Evolutionary conservation across 2,888 invertebrate genomes (phyloP), one percentile per base, ranked within the genome.

Genomic region (Andrena bicolor): DNA sequence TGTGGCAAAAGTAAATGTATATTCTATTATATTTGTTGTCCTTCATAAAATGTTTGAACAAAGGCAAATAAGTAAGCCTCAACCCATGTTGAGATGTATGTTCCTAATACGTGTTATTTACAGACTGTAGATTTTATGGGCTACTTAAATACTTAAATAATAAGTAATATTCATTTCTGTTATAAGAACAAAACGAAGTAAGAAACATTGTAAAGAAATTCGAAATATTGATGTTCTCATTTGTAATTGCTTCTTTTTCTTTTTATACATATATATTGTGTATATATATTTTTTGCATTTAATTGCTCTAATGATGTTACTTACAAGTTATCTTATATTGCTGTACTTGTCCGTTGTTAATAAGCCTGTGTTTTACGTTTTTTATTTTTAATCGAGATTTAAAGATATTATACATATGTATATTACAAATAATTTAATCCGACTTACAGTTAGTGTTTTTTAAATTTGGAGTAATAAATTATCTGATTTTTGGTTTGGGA

Each of bases 301-400:
- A 23, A 23, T 56, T 23, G 20, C 26, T 23, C 10, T 23, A 23
- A 20, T 20, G 8, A 20, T 65, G 4, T 61, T 74, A 41, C 8
- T 20, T 80, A 51, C 63, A 30, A 64, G 70, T 60, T 63, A 60
- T 48, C 20, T 56, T 56, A 56, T 26, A 56, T 56, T 56, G 56
- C 56, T 23, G 4, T 56, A 56, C 56, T 26, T 56, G 23, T 56
- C 23, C 23, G 20, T 26, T 26, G 23, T 56, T 56, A 20, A 56
- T 8, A 20, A 20, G 20, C 53, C 20, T 56, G 20, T 56, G 8
- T 23, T 23, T 26, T 20, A 10, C 20, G 10, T 56, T 23, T 13
- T 56, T 23, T 26, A 23, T 56, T 20, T n/a, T 41, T 16, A 41
- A 41, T 41, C 41, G 41, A 41, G 13, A 41, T 41, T 41, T 41